phyloP scores from a whole-genome alignment of 2,888 invertebrate genomes.

The Sesia apiformis region DNA sequence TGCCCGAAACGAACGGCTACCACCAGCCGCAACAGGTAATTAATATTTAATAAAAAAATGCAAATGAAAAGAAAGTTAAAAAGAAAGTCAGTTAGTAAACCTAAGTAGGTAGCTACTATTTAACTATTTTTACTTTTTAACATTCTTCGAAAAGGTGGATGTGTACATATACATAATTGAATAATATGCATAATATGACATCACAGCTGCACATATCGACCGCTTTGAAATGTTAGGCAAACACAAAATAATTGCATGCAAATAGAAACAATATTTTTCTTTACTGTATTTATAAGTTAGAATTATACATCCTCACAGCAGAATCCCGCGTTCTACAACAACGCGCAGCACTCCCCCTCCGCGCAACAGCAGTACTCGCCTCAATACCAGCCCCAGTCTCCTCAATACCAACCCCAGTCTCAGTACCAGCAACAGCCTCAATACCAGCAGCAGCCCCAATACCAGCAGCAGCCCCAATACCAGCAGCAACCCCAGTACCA shows the following conservation, averaged over 20 bases:
- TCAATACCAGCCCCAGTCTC: background rate
- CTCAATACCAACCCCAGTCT: background rate
- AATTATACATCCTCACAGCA: slow-evolving; percentile 37
- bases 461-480: slow-evolving; percentile 7
- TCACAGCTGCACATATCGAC: slow-evolving; percentile 49
- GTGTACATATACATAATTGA: background rate
- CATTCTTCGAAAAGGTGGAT: background rate
- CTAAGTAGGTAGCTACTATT: background rate
- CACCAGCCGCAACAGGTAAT: slow-evolving; percentile 77
- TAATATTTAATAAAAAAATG: background rate
- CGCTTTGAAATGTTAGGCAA: slow-evolving; percentile 37
- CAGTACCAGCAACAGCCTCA: background rate
- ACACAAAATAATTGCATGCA: slow-evolving; percentile 36
- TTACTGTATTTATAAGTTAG: slow-evolving; percentile 2
- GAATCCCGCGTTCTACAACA: slow-evolving; percentile 62
- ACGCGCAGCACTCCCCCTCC: slow-evolving; percentile 60
- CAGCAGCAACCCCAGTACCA: slow-evolving; percentile 16
- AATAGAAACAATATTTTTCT: slow-evolving; percentile 10
- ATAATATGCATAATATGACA: slow-evolving; percentile 16
- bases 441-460: background rate
- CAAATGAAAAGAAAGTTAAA: background rate
- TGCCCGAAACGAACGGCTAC: slow-evolving; percentile 78
- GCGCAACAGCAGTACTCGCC: slow-evolving; percentile 20
- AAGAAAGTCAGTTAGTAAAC: background rate
- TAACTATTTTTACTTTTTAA: background rate